Conservation (phyloP, 2,113 vertebrate genomes). For the Sakesphorus luctuosus region DNA sequence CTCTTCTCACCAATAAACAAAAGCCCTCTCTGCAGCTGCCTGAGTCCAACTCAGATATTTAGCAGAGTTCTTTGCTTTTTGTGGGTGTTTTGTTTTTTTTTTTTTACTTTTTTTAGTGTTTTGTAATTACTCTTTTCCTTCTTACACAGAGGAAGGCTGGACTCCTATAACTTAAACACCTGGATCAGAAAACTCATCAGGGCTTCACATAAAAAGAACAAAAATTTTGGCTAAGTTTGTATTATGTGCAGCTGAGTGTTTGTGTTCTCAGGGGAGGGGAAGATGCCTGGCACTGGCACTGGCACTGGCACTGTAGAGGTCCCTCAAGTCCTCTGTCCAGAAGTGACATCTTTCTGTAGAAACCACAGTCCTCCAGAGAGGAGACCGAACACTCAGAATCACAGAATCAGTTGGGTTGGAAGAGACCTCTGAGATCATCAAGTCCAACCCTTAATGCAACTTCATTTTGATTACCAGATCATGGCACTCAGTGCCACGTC, state of each 20-base stretch:
- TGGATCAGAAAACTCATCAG: neutral
- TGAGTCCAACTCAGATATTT: neutral
- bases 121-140: neutral
- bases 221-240: accelerated
- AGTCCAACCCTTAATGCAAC: no score
- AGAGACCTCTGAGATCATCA: no score
- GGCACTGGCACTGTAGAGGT: neutral
- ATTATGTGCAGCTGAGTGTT: neutral
- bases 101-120: neutral
- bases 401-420: no score
- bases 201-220: neutral
- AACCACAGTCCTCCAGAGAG: neutral
- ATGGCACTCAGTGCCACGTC: no score
- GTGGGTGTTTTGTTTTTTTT: neutral
- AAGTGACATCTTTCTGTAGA: neutral
- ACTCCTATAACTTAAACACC: neutral
- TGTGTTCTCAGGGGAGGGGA: neutral
- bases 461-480: no score
- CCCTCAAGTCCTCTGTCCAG: neutral
- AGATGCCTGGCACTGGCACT: neutral
- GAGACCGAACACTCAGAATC: neutral
- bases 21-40: neutral
- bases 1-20: neutral
- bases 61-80: neutral
- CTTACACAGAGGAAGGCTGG: neutral